Evolutionary conservation across 2,888 invertebrate species (phyloP), one percentile per base, ranked within the genome.

Genomic region (Eupithecia abbreviata): DNA sequence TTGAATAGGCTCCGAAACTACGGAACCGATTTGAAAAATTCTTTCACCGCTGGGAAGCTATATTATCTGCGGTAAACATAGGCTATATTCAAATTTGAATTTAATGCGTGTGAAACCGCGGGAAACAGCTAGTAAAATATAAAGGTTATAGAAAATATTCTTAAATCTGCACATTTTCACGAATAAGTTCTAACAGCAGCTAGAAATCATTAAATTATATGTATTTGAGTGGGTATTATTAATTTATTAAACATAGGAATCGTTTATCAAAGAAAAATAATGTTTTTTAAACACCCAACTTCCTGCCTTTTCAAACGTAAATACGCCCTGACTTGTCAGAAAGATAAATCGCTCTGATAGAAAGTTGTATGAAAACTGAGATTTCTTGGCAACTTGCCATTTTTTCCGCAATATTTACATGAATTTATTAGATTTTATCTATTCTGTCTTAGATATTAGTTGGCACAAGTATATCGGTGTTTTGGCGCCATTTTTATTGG

Each of bases 381-480:
- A 49, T 49, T 69, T 55, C 10, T 45, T 13, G 69, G 51, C 51
- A 47, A 68, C 4, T 42, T 41, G 49, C 70, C 71, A 55, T 10
- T n/a, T n/a, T 30, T n/a, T n/a, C 42, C 55, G 71, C 13, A 42
- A 15, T 70, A 49, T 70, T 70, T 41, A 70, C 47, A 41, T 41
- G 42, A 49, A 47, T 69, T 41, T 49, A 70, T 49, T 49, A 30
- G 47, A 69, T 70, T 51, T 70, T 70, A 43, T 42, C 41, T 45
- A 9, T 68, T 45, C 69, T 47, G 47, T 69, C 30, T 72, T 76
- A 75, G 13, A 72, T 30, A 73, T 62, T 66, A 65, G 42, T 71
- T 72, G 12, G 30, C 45, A 51, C 71, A 62, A 18, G 65, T 47
- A 68, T 47, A 68, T 72, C 58, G 69, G 45, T 67, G 67, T 49